Evolutionary conservation across 2,888 invertebrate species (phyloP).

Genomic region (Dolichopus griseipennis): DNA sequence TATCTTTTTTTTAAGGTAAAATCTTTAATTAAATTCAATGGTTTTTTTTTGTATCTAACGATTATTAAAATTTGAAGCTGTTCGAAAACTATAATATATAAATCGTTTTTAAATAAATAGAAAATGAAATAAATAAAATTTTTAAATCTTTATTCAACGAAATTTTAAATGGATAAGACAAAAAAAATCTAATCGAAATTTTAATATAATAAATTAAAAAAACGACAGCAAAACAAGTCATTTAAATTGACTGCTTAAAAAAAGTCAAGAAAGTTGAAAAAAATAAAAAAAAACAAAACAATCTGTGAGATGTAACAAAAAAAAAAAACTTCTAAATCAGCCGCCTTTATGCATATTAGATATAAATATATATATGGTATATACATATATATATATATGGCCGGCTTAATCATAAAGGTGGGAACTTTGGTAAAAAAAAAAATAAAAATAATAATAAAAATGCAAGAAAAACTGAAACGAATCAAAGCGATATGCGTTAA

Average conservation of each 20-base stretch:
- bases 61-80: too few species aligned
- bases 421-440: not conserved
- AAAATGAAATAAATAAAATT: too few species aligned
- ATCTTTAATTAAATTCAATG: too few species aligned
- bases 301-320: too few species aligned
- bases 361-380: not conserved
- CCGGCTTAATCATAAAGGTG: conserved; percentile 6
- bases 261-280: not conserved
- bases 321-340: not conserved
- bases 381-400: not conserved
- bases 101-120: too few species aligned
- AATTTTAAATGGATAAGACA: too few species aligned
- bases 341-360: not conserved
- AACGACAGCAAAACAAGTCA: conserved; percentile 9
- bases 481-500: conserved; percentile 1
- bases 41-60: too few species aligned
- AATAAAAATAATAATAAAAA: not conserved
- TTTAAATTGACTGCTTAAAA: conserved; percentile 9
- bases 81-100: too few species aligned
- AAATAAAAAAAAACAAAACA: not conserved
- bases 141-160: too few species aligned
- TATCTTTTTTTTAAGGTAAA: too few species aligned
- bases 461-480: not conserved
- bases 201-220: conserved; percentile 8
- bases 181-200: not conserved